Evolutionary conservation across 64 coral and sea anemone species (phyloP).

Genomic region (Hydrozoanthus tunicans): DNA sequence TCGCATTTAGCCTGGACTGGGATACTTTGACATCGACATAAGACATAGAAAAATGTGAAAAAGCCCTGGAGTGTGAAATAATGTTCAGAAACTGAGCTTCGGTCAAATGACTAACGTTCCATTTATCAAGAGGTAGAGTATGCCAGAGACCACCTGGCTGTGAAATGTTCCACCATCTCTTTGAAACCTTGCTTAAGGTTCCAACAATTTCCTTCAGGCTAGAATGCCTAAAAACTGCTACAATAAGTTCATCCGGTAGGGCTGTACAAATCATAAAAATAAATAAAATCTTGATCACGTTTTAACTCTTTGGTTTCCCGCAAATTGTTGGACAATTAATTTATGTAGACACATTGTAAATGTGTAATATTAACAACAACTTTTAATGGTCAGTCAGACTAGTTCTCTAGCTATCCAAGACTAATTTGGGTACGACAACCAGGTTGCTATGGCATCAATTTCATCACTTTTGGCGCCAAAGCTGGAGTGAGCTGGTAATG

Average conservation of each 20-base stretch:
- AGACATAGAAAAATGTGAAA: no score
- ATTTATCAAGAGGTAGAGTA: no score
- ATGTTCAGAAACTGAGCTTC: no score
- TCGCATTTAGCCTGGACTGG: no score
- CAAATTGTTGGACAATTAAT: slow-evolving; percentile 73
- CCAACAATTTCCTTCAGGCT: slow-evolving; percentile 61
- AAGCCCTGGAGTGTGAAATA: no score
- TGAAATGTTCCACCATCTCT: no score
- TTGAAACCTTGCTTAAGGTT: no score
- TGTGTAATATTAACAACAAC: slow-evolving; percentile 69
- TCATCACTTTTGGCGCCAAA: slow-evolving; percentile 70
- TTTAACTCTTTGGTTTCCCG: slow-evolving; percentile 65
- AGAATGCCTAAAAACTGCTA: slow-evolving; percentile 68
- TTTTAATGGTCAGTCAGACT: slow-evolving; percentile 70
- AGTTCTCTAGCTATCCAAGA: slow-evolving; percentile 68
- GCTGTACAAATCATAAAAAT: slow-evolving; percentile 65
- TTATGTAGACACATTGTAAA: slow-evolving; percentile 70
- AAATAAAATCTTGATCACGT: slow-evolving; percentile 64
- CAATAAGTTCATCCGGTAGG: slow-evolving; percentile 67
- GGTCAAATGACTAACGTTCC: no score
- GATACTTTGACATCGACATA: no score
- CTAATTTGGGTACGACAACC: slow-evolving; percentile 64
- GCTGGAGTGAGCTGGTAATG: slow-evolving; percentile 73
- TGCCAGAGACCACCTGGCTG: no score
- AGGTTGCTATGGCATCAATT: slow-evolving; percentile 72